Conservation (phyloP, 2,797 vertebrate genomes). For the Onychomys torridus region DNA sequence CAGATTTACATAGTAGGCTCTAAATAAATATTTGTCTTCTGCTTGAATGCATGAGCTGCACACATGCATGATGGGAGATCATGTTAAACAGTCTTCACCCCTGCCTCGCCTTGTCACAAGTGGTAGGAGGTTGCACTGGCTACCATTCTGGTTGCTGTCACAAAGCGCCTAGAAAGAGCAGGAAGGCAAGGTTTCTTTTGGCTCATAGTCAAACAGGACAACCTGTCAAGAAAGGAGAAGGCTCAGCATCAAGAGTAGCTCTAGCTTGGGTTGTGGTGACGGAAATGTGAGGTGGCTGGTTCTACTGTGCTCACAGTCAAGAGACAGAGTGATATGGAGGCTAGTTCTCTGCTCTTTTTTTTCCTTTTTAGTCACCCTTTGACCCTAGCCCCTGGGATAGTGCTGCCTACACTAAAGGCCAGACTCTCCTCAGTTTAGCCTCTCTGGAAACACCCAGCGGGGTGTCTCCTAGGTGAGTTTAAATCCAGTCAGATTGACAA, state of each 20-base stretch:
- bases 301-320: background rate
- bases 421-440: background rate
- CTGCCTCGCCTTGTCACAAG: background rate
- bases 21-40: constrained; percentile 54
- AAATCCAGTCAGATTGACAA: background rate
- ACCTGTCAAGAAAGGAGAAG: background rate
- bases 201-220: background rate
- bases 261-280: background rate
- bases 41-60: background rate
- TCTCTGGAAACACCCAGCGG: background rate
- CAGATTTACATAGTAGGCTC: background rate
- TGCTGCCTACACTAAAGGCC: background rate
- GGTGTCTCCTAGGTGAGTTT: background rate
- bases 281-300: background rate
- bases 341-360: background rate
- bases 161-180: background rate
- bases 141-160: background rate
- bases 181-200: background rate
- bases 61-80: background rate
- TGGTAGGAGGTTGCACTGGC: background rate
- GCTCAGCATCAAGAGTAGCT: background rate
- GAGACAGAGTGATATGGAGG: background rate
- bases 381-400: too few species aligned
- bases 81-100: background rate
- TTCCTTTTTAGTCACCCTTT: background rate